A percentile compares a stretch with the other conserved stretches of the same genome.
These are phyloP conservation scores for Gisinianus flammeolus DNA, from an alignment of 2,888 invertebrate genomes.

Conservation along the genomic window DNA sequence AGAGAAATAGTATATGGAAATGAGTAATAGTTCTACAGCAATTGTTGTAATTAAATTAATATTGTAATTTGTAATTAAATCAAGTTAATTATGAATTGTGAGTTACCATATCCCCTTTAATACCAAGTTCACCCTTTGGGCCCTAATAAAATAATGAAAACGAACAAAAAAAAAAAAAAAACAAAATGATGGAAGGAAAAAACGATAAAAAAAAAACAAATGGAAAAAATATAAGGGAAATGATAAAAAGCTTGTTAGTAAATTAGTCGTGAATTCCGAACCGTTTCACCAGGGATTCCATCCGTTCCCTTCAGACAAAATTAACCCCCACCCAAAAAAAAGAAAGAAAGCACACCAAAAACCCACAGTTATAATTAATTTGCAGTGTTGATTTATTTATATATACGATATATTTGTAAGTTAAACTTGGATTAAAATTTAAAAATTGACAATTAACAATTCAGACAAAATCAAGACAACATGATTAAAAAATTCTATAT, in stretches of 20 bases:
- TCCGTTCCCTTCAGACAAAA: slow-evolving; percentile 92
- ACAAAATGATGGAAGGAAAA: slow-evolving; percentile 21
- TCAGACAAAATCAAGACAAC: slow-evolving; percentile 6
- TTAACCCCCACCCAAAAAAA: too few relatives aligned
- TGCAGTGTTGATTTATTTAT: too few relatives aligned
- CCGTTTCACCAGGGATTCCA: slow-evolving; percentile 91
- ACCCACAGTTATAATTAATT: too few relatives aligned
- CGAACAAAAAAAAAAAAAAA: slow-evolving; percentile 35
- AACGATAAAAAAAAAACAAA: slow-evolving; percentile 38
- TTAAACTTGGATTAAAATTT: too few relatives aligned
- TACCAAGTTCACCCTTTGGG: slow-evolving; percentile 82
- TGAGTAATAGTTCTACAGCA: too few relatives aligned
- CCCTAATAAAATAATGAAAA: slow-evolving; percentile 45
- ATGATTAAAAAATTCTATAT: neutral
- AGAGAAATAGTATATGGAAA: too few relatives aligned
- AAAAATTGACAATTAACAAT: slow-evolving; percentile 54
- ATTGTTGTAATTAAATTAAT: too few relatives aligned
- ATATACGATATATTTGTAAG: too few relatives aligned
- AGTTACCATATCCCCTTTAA: slow-evolving; percentile 75
- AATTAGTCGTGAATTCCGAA: slow-evolving; percentile 62
- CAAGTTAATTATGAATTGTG: neutral
- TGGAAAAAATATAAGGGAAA: slow-evolving; percentile 22
- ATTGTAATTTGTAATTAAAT: neutral
- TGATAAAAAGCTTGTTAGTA: slow-evolving; percentile 37
- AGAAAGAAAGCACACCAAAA: too few relatives aligned